Evolutionary conservation across 2,113 vertebrate species (phyloP).

Genomic region (Tachysurus vachellii): DNA sequence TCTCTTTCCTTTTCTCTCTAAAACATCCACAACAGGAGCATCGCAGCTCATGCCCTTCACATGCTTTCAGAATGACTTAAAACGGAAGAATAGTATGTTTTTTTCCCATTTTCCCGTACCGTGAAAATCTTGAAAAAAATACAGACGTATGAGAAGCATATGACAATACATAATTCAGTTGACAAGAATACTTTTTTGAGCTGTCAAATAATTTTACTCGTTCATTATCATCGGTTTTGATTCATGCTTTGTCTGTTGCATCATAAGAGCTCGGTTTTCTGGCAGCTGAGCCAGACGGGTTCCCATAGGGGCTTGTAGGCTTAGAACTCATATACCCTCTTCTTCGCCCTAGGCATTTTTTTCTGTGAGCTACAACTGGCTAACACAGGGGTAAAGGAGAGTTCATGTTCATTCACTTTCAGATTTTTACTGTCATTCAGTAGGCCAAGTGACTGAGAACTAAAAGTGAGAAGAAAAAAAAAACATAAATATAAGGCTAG

Average conservation of each 20-base stretch:
- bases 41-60: slow-evolving; percentile 1
- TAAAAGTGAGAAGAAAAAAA: slow-evolving; percentile 17
- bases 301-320: slow-evolving; percentile 61
- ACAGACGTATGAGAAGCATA: slow-evolving; percentile 6
- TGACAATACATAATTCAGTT: slow-evolving; percentile 51
- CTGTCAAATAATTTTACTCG: slow-evolving; percentile 36
- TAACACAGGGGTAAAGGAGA: slow-evolving; percentile 61
- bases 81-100: background rate
- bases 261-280: slow-evolving; percentile 56
- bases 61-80: slow-evolving; percentile 12
- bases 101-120: background rate
- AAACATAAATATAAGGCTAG: background rate
- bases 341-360: slow-evolving; percentile 66
- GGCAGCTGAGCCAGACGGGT: slow-evolving; percentile 57
- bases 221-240: slow-evolving; percentile 63
- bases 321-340: slow-evolving; percentile 52
- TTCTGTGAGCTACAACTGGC: slow-evolving; percentile 61
- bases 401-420: slow-evolving; percentile 62
- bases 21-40: slow-evolving; percentile 29
- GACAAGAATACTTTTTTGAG: slow-evolving; percentile 5
- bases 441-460: slow-evolving; percentile 50
- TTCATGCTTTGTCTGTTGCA: slow-evolving; percentile 58
- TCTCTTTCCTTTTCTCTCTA: background rate
- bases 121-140: slow-evolving; percentile 18
- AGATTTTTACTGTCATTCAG: slow-evolving; percentile 58